Evolutionary conservation across 2,888 invertebrate species (phyloP), one percentile per base, ranked within the genome.

Genomic region (Auanema sp.): DNA sequence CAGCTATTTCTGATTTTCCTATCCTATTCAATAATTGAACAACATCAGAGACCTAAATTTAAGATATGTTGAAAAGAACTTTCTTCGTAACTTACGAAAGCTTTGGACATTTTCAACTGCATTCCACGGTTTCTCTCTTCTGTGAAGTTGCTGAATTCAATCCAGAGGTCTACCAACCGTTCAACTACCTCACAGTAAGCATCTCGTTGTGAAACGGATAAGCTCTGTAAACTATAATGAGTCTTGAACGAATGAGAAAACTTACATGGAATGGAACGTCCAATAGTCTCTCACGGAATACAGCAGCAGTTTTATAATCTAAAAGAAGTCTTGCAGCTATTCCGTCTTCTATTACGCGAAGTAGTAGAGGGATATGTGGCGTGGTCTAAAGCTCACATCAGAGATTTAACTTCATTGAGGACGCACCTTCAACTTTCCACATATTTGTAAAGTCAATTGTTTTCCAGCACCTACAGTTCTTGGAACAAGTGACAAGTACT

Each of bases 401-500:
- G 14, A n/a, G 8, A 12, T 51, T 6, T 49, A 14, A 21, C n/a
- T 18, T 44, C 4, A 14, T 47, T 11, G 21, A 10, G 14, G n/a
- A 14, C 8, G 8, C 8, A 67, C 68, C 55, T 61, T 51, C 24
- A 78, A 25, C 41, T 68, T 69, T 18, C 66, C 60, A 50, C 62
- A 60, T 6, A 79, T 49, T 5, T 53, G 47, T 0, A 33, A n/a
- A 21, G 63, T 67, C n/a, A 79, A 55, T 1, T 59, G 50, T 2
- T 69, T 59, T 42, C 65, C 68, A 25, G 72, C 71, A 2, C 77
- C 78, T n/a, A 80, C 77, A 3, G 76, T 59, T 14, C 76, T 56
- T 1, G 80, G 80, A 11, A 80, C 78, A 33, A 73, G 60, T 10
- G 64, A 64, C 24, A 63, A 71, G 64, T 80, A 80, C 25, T 72